phyloP scores from a whole-genome alignment of 2,113 vertebrate species.

The Psophia crepitans region DNA sequence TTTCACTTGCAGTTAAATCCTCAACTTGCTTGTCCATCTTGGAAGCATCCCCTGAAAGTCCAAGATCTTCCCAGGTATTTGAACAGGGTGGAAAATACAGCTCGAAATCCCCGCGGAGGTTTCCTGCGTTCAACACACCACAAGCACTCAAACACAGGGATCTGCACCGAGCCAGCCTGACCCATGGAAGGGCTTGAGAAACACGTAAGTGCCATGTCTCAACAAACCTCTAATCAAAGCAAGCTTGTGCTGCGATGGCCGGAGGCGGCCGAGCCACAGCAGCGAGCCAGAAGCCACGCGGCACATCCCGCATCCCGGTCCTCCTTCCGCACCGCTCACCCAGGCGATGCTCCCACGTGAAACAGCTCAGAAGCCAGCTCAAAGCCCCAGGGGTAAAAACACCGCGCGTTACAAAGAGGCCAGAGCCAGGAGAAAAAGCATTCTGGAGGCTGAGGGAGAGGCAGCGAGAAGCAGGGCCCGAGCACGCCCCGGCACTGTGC shows the following conservation, averaged over 20 bases:
- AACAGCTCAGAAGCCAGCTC: not conserved
- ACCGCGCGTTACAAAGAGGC: not conserved
- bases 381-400: not conserved
- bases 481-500: not conserved
- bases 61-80: not conserved
- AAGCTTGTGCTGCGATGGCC: not conserved
- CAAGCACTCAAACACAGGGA: not conserved
- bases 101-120: not conserved
- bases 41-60: not conserved
- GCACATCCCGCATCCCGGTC: not conserved
- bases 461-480: not conserved
- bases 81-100: fast-evolving
- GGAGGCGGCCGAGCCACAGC: not conserved
- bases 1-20: not conserved
- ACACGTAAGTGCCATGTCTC: not conserved
- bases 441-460: not conserved
- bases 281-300: fast-evolving
- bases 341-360: fast-evolving
- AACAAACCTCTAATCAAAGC: not conserved
- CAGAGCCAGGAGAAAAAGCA: not conserved
- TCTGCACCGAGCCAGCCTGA: not conserved
- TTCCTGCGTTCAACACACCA: not conserved
- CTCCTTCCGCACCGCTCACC: not conserved
- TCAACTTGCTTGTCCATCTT: not conserved
- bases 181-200: not conserved